Evolutionary conservation across 1,140 invertebrate genomes (phyloP), one percentile per base, ranked within the genome.

Genomic region (Lepidurus apus): DNA sequence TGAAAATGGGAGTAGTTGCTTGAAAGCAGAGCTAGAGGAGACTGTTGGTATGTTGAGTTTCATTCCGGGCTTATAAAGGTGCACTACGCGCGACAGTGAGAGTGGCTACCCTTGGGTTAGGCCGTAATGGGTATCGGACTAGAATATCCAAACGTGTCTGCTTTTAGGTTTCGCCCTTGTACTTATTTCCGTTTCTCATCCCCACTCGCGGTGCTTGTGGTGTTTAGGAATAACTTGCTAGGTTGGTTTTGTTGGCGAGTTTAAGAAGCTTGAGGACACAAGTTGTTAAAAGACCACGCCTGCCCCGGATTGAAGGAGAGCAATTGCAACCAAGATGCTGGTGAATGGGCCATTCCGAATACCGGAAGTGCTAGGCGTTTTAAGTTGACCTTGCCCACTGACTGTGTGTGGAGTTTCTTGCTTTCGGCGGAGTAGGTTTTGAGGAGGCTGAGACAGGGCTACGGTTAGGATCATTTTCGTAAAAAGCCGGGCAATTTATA

Each of bases 61-160:
- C 53, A 65, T 65, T 65, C 53, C 21, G 53, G 21, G 53, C 53
- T 65, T 65, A 65, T 65, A 65, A 65, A 65, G 53, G 17, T 13
- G 10, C 21, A 13, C 53, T 7, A 21, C 6, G 1, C 17, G 17
- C 21, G 17, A n/a, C 1, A 11, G 53, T 65, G 53, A 65, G 53
- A 65, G 53, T 65, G 53, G 53, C 53, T 65, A 65, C 53, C 53
- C 53, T 65, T 65, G 53, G 53, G 21, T 65, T 65, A 65, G 13
- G 53, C 53, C 17, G 21, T 0, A 17, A 65, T n/a, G 21, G 13
- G n/a, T 65, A 21, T n/a, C 21, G 53, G 21, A 65, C 53, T 65
- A 17, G 9, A 17, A 65, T 13, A 65, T 21, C 13, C 17, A 65
- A 21, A 65, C 34, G 4, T 65, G 3, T 21, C 13, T 21, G 13